These are phyloP conservation scores for Marcusenius ussheri DNA, from an alignment of 2,113 vertebrate species.

Conservation along the genomic window DNA sequence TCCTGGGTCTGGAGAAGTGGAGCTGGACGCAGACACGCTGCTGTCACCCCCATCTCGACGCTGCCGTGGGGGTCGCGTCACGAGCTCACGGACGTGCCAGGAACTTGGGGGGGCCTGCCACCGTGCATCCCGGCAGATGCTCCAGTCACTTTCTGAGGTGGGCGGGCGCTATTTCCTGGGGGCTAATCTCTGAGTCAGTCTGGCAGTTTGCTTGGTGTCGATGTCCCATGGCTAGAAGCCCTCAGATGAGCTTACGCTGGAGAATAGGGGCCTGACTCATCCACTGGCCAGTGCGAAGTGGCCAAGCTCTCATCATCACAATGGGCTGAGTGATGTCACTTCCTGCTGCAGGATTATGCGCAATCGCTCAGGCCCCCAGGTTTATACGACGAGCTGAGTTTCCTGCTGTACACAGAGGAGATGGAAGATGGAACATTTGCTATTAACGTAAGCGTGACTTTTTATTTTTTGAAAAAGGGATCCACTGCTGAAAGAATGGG, in stretches of 20 bases:
- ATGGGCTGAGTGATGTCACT: not conserved
- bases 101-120: not conserved
- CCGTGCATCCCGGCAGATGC: not conserved
- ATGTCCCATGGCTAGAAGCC: not conserved
- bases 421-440: not conserved
- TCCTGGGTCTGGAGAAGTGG: not conserved
- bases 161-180: not conserved
- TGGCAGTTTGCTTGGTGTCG: not conserved
- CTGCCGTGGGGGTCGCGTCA: not conserved
- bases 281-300: not conserved
- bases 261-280: not conserved
- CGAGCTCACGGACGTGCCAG: not conserved
- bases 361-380: not conserved
- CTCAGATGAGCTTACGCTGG: not conserved
- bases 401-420: not conserved
- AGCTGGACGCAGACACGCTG: not conserved
- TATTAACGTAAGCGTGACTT: not conserved
- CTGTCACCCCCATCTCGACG: not conserved
- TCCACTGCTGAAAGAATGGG: not conserved
- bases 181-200: not conserved
- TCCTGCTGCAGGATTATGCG: not conserved
- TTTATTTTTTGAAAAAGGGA: not conserved
- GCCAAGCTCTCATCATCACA: not conserved
- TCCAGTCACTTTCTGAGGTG: not conserved
- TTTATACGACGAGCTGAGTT: not conserved